phyloP scores from a whole-genome alignment of 2,888 invertebrate genomes.

The Thalpophila matura region DNA sequence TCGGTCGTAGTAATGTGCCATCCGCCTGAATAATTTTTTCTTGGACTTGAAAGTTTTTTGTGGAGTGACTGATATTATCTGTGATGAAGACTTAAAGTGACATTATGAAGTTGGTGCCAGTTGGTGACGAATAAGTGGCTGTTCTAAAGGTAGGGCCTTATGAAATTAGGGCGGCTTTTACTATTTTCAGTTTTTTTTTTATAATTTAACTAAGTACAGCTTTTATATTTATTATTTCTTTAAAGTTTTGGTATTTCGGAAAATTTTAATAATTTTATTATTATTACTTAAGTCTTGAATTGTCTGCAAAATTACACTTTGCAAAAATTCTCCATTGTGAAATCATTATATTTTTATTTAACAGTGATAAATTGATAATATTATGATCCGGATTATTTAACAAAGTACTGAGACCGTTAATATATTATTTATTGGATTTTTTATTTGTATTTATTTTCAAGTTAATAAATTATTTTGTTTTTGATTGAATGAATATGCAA shows the following conservation, averaged over 20 bases:
- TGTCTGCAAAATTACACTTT: no score
- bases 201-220: not conserved
- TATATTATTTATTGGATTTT: no score
- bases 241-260: not conserved
- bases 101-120: slow-evolving; percentile 70
- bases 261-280: no score
- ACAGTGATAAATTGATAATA: no score
- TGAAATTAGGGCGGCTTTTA: not conserved
- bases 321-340: no score
- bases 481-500: no score
- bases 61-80: slow-evolving; percentile 68
- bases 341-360: no score
- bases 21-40: slow-evolving; percentile 64
- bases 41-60: slow-evolving; percentile 66
- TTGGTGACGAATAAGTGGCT: slow-evolving; percentile 61
- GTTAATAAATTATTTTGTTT: no score
- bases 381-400: no score
- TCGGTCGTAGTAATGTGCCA: slow-evolving; percentile 75
- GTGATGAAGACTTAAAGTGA: slow-evolving; percentile 75
- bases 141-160: slow-evolving; percentile 80
- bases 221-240: not conserved
- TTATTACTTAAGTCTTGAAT: no score
- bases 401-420: no score
- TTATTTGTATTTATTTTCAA: no score
- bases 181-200: not conserved